phyloP scores from a whole-genome alignment of 2,888 invertebrate genomes.

The Marasmarcha lunaedactyla region DNA sequence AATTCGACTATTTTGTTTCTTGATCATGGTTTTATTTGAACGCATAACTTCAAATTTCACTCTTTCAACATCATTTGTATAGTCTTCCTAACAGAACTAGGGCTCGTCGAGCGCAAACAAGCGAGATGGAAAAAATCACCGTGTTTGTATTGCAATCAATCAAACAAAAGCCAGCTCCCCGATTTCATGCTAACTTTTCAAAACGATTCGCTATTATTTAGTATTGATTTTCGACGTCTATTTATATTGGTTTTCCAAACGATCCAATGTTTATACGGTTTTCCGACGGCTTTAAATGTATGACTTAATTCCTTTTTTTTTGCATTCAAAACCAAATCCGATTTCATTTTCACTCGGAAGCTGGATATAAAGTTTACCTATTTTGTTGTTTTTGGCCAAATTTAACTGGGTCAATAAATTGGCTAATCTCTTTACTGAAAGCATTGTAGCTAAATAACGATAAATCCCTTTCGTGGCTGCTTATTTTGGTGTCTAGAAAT shows the following conservation, averaged over 20 bases:
- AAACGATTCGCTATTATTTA: slow-evolving; percentile 48
- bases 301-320: slow-evolving; percentile 36
- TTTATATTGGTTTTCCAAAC: slow-evolving; percentile 43
- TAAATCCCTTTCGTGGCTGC: too few species aligned
- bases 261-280: slow-evolving; percentile 40
- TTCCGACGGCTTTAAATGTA: slow-evolving; percentile 35
- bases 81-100: slow-evolving; percentile 19
- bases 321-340: slow-evolving; percentile 23
- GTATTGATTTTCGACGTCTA: slow-evolving; percentile 50
- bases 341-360: slow-evolving; percentile 3
- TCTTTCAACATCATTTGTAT: slow-evolving; percentile 16
- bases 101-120: slow-evolving; percentile 33
- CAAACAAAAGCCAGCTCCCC: slow-evolving; percentile 49
- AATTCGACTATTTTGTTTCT: too few species aligned
- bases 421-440: too few species aligned
- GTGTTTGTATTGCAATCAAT: slow-evolving; percentile 63
- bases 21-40: too few species aligned
- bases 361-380: not conserved
- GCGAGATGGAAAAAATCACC: slow-evolving; percentile 42
- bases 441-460: too few species aligned
- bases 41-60: slow-evolving; percentile 21
- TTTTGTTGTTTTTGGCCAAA: not conserved
- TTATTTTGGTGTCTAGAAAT: too few species aligned
- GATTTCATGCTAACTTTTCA: slow-evolving; percentile 49
- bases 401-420: not conserved